A percentile compares a stretch with the other conserved stretches of the same genome.
phyloP scores from a whole-genome alignment of 2,113 vertebrate genomes.

The Ciconia maguari region DNA sequence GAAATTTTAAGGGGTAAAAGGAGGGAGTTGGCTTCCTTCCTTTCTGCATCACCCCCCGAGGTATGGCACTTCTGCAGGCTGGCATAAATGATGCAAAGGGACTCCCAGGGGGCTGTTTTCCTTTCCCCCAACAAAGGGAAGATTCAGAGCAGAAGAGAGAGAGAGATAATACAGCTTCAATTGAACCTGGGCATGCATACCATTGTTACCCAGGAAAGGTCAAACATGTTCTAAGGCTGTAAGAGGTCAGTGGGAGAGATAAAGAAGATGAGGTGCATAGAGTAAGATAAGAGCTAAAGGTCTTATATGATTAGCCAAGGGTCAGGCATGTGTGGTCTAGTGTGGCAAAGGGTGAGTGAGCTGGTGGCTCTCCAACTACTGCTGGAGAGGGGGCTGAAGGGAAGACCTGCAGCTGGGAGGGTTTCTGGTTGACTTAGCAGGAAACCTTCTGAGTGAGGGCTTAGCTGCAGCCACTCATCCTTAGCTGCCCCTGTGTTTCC shows the following conservation, averaged over 20 bases:
- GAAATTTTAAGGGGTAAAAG: neutral
- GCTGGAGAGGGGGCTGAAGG: neutral
- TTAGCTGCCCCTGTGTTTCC: neutral
- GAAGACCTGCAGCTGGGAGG: neutral
- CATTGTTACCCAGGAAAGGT: neutral
- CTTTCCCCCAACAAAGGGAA: neutral
- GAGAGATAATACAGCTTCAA: neutral
- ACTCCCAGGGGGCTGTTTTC: neutral
- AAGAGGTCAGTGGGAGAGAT: neutral
- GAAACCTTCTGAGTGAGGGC: neutral
- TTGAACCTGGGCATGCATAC: neutral
- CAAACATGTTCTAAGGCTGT: neutral
- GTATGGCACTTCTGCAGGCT: neutral
- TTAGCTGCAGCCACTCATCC: neutral
- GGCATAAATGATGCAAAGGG: neutral
- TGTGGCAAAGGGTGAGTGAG: neutral
- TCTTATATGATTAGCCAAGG: accelerated
- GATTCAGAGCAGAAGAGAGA: neutral
- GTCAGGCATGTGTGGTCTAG: neutral
- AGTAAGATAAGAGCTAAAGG: constrained; percentile 14
- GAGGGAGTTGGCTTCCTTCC: neutral
- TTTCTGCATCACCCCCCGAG: neutral
- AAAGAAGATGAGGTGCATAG: neutral
- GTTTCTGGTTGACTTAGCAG: neutral
- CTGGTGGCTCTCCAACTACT: neutral